Evolutionary conservation across 2,888 invertebrate genomes (phyloP), one percentile per base, ranked within the genome.

Genomic region (Tiphia femorata): DNA sequence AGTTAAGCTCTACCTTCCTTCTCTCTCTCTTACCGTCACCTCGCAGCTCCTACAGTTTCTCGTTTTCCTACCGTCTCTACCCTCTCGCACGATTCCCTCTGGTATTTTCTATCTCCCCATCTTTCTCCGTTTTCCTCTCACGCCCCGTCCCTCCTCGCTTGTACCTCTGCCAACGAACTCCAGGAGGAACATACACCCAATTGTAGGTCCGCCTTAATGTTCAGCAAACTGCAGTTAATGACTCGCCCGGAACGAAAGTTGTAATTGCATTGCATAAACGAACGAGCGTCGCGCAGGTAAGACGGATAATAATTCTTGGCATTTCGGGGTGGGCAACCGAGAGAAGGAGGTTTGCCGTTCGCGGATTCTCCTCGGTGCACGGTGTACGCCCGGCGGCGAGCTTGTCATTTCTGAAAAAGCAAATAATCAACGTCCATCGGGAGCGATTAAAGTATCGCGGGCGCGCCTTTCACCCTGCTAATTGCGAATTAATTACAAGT

Each of bases 141-240:
- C 29, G 2, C 29, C 6, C 6, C 2, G 3, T 29, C 12, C 12
- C 33, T 33, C 33, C 14, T n/a, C 7, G 33, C 33, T 1, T 2
- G n/a, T n/a, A n/a, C n/a, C n/a, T n/a, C n/a, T n/a, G 1, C 12
- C 4, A 14, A 14, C 12, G 14, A 12, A 33, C 12, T 33, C 12
- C 33, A 12, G 12, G 4, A 6, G 29, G 10, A n/a, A 6, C 12
- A 8, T 33, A 33, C 33, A 33, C 33, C n/a, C n/a, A n/a, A 33
- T 33, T n/a, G 33, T 12, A 3, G 29, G 5, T 4, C 14, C 33
- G 2, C 12, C 12, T 33, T 33, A 33, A 33, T 33, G 33, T n/a
- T 33, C 33, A n/a, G 33, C 33, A 33, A 33, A n/a, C 33, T 33
- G 33, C 33, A 33, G 33, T 7, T 33, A 33, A 33, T 33, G 10